These are phyloP conservation scores for Suncus etruscus DNA, from an alignment of 2,113 vertebrate genomes.

Conservation along the genomic window DNA sequence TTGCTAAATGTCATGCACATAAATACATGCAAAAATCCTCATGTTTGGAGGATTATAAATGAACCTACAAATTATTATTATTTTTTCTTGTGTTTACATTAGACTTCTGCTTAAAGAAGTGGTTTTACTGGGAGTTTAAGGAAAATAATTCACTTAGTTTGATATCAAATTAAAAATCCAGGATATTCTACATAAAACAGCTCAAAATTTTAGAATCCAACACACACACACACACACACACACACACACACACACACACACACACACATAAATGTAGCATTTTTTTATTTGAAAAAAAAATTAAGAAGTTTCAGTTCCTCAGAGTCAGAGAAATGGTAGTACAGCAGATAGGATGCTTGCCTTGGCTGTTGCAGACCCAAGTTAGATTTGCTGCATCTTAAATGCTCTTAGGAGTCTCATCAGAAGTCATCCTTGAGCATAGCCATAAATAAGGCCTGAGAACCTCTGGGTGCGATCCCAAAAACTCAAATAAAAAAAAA, in stretches of 20 bases:
- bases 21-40: not conserved
- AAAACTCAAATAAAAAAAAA: too few relatives aligned
- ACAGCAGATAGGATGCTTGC: too few relatives aligned
- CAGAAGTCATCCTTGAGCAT: too few relatives aligned
- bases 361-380: too few relatives aligned
- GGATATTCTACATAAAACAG: conserved; percentile 18
- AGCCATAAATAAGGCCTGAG: too few relatives aligned
- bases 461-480: too few relatives aligned
- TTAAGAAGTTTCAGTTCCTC: conserved; percentile 9
- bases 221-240: too few relatives aligned
- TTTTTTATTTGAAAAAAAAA: not conserved
- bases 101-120: conserved; percentile 39
- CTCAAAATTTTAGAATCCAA: conserved; percentile 35
- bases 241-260: too few relatives aligned
- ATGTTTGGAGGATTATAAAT: conserved; percentile 37
- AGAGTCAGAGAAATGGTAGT: not conserved
- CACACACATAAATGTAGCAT: not conserved
- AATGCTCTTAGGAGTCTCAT: too few relatives aligned
- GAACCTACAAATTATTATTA: not conserved
- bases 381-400: too few relatives aligned
- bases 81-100: conserved; percentile 13
- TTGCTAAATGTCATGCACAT: conserved; percentile 3
- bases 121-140: conserved; percentile 41
- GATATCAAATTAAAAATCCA: not conserved
- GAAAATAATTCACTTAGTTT: conserved; percentile 37